These are phyloP conservation scores for Drosophila arawakana DNA, from an alignment of 1,140 invertebrate genomes.

Conservation along the genomic window DNA sequence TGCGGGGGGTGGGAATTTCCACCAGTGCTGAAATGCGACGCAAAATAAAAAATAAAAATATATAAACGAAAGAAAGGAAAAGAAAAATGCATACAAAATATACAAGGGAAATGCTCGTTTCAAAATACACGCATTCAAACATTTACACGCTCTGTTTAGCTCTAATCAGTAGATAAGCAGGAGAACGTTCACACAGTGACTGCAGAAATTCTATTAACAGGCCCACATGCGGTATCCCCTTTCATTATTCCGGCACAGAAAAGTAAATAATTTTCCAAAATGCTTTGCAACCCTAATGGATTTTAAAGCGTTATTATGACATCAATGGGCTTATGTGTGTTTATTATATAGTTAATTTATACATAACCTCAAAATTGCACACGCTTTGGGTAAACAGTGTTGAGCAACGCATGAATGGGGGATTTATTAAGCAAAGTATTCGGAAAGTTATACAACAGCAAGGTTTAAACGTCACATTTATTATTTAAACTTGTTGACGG, in stretches of 20 bases:
- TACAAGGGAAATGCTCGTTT: slow-evolving; percentile 60
- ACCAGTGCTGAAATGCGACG: slow-evolving; percentile 43
- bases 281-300: slow-evolving; percentile 35
- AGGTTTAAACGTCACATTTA: background rate
- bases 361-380: slow-evolving; percentile 8
- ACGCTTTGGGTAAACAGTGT: background rate
- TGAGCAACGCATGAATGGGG: background rate
- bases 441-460: background rate
- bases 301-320: slow-evolving; percentile 46
- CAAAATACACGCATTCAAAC: slow-evolving; percentile 64
- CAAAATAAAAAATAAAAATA: slow-evolving; percentile 20
- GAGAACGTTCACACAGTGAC: slow-evolving; percentile 31
- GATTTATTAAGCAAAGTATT: slow-evolving; percentile 2
- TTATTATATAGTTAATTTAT: slow-evolving; percentile 19
- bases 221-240: slow-evolving; percentile 48
- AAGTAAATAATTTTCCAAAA: slow-evolving; percentile 46
- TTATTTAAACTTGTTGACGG: background rate
- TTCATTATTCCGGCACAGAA: background rate
- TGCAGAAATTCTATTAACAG: slow-evolving; percentile 43
- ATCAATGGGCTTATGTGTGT: slow-evolving; percentile 40
- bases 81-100: slow-evolving; percentile 30
- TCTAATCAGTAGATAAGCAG: slow-evolving; percentile 75
- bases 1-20: slow-evolving; percentile 26
- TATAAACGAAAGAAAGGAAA: slow-evolving; percentile 9
- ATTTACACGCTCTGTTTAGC: slow-evolving; percentile 77